phyloP scores from a whole-genome alignment of 2,888 invertebrate species.

The Stegana nigrithorax region DNA sequence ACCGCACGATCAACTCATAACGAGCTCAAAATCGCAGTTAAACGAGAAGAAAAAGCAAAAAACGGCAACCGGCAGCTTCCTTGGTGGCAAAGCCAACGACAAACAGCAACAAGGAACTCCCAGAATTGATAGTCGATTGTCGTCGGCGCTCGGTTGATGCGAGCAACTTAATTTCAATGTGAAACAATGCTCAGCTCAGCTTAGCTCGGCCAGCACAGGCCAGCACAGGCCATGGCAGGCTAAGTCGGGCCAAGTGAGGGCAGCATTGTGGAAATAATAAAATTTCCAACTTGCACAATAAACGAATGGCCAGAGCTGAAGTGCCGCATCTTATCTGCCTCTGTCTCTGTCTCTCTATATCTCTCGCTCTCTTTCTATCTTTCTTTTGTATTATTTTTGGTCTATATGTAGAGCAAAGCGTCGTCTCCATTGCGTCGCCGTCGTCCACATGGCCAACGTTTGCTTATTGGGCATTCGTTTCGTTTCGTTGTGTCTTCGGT shows the following conservation, averaged over 20 bases:
- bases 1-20: too few species aligned
- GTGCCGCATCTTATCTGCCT: too few species aligned
- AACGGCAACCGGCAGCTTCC: background rate
- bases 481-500: constrained; percentile 29
- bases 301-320: background rate
- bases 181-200: constrained; percentile 44
- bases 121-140: constrained; percentile 17
- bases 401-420: too few species aligned
- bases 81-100: constrained; percentile 22
- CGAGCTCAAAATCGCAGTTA: background rate
- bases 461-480: constrained; percentile 1
- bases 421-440: too few species aligned
- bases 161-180: constrained; percentile 42
- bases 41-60: too few species aligned
- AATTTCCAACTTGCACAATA: constrained; percentile 36
- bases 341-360: background rate
- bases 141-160: constrained; percentile 17
- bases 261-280: constrained; percentile 41
- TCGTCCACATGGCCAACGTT: constrained; percentile 10
- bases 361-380: background rate
- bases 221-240: background rate
- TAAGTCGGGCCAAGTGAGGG: background rate
- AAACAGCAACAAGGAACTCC: constrained; percentile 16
- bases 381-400: too few species aligned
- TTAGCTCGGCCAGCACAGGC: background rate